Conservation (phyloP, 1,140 invertebrate genomes). For the Paralvinella palmiformis region DNA sequence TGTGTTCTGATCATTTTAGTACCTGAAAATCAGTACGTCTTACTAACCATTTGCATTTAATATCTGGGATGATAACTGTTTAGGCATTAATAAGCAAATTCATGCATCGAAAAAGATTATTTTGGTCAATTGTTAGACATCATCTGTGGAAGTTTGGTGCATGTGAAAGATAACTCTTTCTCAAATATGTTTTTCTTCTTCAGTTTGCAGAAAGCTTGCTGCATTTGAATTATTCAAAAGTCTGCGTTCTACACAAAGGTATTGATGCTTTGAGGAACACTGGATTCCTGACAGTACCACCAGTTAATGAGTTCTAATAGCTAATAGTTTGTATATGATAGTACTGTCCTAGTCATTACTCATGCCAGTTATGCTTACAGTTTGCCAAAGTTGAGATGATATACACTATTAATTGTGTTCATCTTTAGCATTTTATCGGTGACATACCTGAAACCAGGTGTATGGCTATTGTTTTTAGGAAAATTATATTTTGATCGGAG, state of each 20-base stretch:
- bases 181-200: constrained; percentile 15
- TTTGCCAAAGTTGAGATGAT: neutral
- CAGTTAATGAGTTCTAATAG: neutral
- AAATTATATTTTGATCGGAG: too few relatives aligned
- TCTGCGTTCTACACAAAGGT: constrained; percentile 56
- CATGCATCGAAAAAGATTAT: too few relatives aligned
- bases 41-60: constrained; percentile 6
- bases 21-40: too few relatives aligned
- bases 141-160: too few relatives aligned
- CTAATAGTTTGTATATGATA: neutral
- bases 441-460: too few relatives aligned
- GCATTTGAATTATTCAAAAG: constrained; percentile 49
- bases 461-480: too few relatives aligned
- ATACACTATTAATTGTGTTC: neutral
- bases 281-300: constrained; percentile 37
- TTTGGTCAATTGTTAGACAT: too few relatives aligned
- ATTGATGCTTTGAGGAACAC: constrained; percentile 54
- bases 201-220: constrained; percentile 56
- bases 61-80: neutral
- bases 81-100: neutral
- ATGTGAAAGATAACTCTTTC: too few relatives aligned
- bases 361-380: too few relatives aligned
- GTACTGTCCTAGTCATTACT: neutral
- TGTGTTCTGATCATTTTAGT: too few relatives aligned
- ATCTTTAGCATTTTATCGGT: neutral